Base-by-base conservation (phyloP, 2,797 vertebrate species). In the Brachyalestes nurse region DNA sequence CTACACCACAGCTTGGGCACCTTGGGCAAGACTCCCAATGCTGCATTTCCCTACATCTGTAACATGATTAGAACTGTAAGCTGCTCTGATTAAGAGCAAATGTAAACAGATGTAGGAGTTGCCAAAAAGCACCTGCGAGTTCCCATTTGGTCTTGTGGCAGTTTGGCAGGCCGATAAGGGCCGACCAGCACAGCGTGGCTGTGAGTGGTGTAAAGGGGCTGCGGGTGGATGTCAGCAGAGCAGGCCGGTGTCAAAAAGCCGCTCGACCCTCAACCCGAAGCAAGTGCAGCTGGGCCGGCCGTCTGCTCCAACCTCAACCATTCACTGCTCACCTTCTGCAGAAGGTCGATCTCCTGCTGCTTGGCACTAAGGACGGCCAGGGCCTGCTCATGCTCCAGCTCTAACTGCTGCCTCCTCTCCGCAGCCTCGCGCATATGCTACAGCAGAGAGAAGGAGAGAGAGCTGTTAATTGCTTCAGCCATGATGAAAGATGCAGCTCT, bases 401-500 rank as follows among this genome's bases (percentile, higher is more conserved):
- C 97, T 95, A 99, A 94, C 94, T 98, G 98, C 95, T 99, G 98
- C 96, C 97, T 93, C 95, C 97, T 94, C 83, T 98, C 97, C 58
- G 98, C 98, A 92, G 98, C 97, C 96, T 99, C 97, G 69, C 97
- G 96, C 98, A 99, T 99, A 95, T 99, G 98, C 98, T 99, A 93
- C 86, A 69, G 47, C 12, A 76, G 16, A 77, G 67, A 85, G 55
- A 75, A 53, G 75, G 61, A 66, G 67, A 45, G 49, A 65, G 58
- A 75, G 40, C 16, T 57, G 55, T 57, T n/a, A 57, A 57, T 57
- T 57, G 16, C 51, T 53, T 53, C 19, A 6, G 51, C 16, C 2
- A 53, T 53, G 19, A 53, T 53, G 51, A 53, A 53, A 9, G 1
- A 53, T 53, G 51, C 19, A 53, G 19, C 16, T 19, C 6, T 53